A percentile compares a stretch with the other conserved stretches of the same genome.
Conservation (phyloP, 2,113 vertebrate genomes). For the Hoplias malabaricus region DNA sequence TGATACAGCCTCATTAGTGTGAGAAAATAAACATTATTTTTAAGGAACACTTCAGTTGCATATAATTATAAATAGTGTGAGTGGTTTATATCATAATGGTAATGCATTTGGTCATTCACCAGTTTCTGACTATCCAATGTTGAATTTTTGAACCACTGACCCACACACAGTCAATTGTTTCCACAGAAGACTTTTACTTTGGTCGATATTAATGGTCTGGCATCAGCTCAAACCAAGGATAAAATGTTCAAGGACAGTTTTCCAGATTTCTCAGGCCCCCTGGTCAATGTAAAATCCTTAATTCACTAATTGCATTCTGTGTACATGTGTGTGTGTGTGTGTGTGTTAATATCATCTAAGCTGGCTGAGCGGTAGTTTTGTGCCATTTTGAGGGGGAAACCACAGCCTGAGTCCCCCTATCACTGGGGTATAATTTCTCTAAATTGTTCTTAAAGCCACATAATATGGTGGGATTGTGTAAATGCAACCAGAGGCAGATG, state of each 20-base stretch:
- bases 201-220: conserved; percentile 6
- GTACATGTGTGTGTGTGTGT: conserved; percentile 21
- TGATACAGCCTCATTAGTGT: too few species aligned
- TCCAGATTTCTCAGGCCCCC: not conserved
- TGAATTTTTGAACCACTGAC: not conserved
- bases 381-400: conserved; percentile 63
- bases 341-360: conserved; percentile 19
- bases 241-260: not conserved
- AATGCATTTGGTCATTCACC: not conserved
- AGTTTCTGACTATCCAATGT: not conserved
- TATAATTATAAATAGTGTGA: not conserved
- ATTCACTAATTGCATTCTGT: conserved; percentile 11
- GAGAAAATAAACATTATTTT: too few species aligned
- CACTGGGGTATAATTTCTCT: conserved; percentile 70
- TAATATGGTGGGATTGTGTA: conserved; percentile 70
- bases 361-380: conserved; percentile 34
- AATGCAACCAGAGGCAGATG: conserved; percentile 68
- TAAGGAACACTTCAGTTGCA: too few species aligned
- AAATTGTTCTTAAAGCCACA: conserved; percentile 74
- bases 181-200: not conserved
- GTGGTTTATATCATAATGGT: not conserved
- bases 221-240: not conserved
- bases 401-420: conserved; percentile 69
- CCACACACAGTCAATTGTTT: not conserved
- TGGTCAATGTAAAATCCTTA: conserved; percentile 1